A percentile compares a stretch with the other conserved stretches of the same genome.
These are phyloP conservation scores for Setipinna tenuifilis DNA, from an alignment of 2,797 vertebrate species.

Conservation along the genomic window DNA sequence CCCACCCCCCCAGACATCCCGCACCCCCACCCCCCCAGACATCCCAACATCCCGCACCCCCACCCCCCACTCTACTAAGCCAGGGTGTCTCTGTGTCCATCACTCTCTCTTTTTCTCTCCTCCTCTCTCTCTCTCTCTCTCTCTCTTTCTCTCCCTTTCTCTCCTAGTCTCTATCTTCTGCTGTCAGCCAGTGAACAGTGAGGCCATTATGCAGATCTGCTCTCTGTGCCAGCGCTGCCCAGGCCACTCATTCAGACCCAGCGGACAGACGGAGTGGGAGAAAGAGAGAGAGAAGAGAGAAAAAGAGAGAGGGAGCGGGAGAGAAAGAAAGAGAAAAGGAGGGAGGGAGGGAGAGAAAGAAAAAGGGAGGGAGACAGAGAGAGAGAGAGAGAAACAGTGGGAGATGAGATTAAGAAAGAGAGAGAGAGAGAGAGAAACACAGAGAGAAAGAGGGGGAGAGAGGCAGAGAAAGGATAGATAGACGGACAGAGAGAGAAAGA, in stretches of 20 bases:
- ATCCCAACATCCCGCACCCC: background rate
- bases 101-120: background rate
- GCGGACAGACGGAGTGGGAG: background rate
- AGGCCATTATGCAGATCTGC: background rate
- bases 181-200: background rate
- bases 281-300: background rate
- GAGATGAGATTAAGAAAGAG: no score
- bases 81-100: conserved; percentile 19
- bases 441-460: background rate
- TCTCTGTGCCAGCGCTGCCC: background rate
- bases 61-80: background rate
- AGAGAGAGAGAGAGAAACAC: background rate
- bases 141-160: background rate
- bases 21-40: background rate
- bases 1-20: background rate
- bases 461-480: background rate
- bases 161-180: background rate
- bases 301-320: background rate
- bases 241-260: background rate
- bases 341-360: background rate
- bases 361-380: background rate
- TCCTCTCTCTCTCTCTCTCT: background rate
- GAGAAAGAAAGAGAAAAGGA: background rate
- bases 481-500: background rate
- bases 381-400: no score